phyloP scores from a whole-genome alignment of 2,888 invertebrate genomes.

The Lasioglossum zephyrum region DNA sequence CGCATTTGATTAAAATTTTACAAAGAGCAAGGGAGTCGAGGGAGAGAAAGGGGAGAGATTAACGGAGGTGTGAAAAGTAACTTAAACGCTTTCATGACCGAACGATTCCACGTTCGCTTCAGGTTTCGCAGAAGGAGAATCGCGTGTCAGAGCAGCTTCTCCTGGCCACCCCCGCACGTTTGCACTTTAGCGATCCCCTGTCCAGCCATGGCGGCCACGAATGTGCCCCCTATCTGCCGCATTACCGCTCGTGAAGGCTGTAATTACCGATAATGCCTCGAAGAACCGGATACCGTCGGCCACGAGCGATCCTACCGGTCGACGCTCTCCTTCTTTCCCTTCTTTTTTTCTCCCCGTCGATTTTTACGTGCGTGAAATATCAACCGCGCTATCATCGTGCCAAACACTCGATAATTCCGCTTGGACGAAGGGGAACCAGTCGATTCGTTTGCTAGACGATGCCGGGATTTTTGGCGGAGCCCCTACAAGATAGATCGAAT shows the following conservation, averaged over 20 bases:
- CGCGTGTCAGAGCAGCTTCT: slow-evolving; percentile 66
- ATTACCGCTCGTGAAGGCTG: slow-evolving; percentile 73
- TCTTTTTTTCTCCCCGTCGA: slow-evolving; percentile 15
- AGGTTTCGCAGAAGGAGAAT: slow-evolving; percentile 83
- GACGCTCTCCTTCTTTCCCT: background rate
- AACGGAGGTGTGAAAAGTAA: slow-evolving; percentile 45
- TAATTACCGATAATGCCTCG: slow-evolving; percentile 74
- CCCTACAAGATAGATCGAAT: slow-evolving; percentile 1
- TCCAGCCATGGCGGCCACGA: slow-evolving; percentile 58
- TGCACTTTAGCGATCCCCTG: slow-evolving; percentile 63
- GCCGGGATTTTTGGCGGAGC: background rate
- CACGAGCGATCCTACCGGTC: slow-evolving; percentile 36
- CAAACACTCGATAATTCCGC: slow-evolving; percentile 27
- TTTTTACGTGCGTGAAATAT: slow-evolving; percentile 66
- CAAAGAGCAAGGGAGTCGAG: background rate
- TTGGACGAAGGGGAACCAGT: background rate
- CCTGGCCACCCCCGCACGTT: slow-evolving; percentile 40
- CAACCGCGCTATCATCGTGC: slow-evolving; percentile 36
- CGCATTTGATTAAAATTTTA: background rate
- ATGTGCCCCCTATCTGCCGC: slow-evolving; percentile 58
- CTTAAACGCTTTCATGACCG: slow-evolving; percentile 87
- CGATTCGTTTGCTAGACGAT: slow-evolving; percentile 4
- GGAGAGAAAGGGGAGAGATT: background rate
- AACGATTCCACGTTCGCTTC: slow-evolving; percentile 86
- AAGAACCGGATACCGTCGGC: slow-evolving; percentile 64